A percentile compares a stretch with the other conserved stretches of the same genome.
Conservation (phyloP, 2,888 invertebrate species). For the Ellobium chinense region DNA sequence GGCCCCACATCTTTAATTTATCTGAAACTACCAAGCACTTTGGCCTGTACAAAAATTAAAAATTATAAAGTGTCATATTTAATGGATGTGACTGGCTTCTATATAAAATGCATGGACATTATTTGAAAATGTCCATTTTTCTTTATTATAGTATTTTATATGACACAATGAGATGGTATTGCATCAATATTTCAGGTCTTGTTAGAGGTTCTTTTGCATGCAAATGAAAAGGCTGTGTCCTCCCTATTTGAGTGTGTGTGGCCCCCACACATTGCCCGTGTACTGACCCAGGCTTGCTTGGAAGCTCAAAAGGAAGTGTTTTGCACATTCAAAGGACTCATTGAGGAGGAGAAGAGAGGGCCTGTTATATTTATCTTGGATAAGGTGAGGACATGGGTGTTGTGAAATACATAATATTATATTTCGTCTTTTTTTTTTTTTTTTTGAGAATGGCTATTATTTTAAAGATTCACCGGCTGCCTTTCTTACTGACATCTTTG, state of each 20-base stretch:
- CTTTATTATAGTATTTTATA: neutral
- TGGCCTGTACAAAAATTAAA: no score
- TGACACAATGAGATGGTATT: no score
- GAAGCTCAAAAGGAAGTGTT: slow-evolving; percentile 8
- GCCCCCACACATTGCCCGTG: slow-evolving; percentile 2
- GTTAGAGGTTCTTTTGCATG: slow-evolving; percentile 24
- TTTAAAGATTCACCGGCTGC: no score
- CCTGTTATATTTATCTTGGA: slow-evolving; percentile 73
- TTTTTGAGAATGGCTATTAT: no score
- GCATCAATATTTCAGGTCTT: no score
- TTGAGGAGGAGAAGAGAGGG: neutral
- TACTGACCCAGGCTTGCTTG: neutral
- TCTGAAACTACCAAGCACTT: no score
- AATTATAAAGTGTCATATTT: no score
- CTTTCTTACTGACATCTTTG: no score
- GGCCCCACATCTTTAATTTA: no score
- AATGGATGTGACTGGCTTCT: neutral
- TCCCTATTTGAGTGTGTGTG: slow-evolving; percentile 17
- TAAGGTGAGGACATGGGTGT: slow-evolving; percentile 71
- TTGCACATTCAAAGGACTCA: no score
- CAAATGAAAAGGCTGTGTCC: slow-evolving; percentile 16
- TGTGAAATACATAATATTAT: no score
- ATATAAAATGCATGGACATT: neutral
- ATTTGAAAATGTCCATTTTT: neutral
- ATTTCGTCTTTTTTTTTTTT: no score